These are phyloP conservation scores for Lepeophtheirus nordmannii DNA, from an alignment of 2,888 invertebrate species.

Conservation along the genomic window DNA sequence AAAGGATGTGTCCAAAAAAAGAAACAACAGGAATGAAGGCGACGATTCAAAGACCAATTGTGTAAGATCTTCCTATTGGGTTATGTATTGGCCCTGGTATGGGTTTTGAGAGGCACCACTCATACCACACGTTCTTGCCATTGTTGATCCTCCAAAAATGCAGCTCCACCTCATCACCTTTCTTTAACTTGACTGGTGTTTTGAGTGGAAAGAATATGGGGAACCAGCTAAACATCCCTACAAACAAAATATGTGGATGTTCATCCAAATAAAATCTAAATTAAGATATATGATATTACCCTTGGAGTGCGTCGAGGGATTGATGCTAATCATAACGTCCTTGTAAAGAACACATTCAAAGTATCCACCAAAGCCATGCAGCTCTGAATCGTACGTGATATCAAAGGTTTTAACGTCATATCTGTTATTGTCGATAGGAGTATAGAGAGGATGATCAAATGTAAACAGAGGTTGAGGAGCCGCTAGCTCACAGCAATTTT, in stretches of 20 bases:
- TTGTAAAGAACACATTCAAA: conserved; percentile 77
- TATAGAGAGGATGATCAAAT: conserved; percentile 64
- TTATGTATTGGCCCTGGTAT: conserved; percentile 47
- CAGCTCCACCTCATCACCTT: conserved; percentile 54
- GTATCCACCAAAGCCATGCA: conserved; percentile 91
- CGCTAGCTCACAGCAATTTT: conserved; percentile 63
- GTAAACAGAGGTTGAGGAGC: conserved; percentile 60
- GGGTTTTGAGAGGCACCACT: conserved; percentile 64
- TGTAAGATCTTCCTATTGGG: conserved; percentile 55
- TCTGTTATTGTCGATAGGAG: conserved; percentile 18
- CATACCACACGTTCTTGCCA: conserved; percentile 80
- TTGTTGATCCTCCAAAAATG: conserved; percentile 50
- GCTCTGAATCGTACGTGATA: conserved; percentile 54
- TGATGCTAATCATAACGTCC: conserved; percentile 69
- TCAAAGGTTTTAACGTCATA: conserved; percentile 41
- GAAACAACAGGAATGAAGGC: too few relatives aligned
- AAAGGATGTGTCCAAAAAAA: too few relatives aligned
- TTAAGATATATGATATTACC: background rate
- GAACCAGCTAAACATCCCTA: conserved; percentile 90
- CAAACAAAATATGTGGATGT: background rate
- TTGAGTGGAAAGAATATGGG: conserved; percentile 82
- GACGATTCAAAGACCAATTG: conserved; percentile 43
- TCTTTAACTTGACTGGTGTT: conserved; percentile 56
- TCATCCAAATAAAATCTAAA: background rate
- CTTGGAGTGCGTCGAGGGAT: conserved; percentile 64